These are phyloP conservation scores for Microcebus tavaratra DNA, from an alignment of 2,113 vertebrate species.

Conservation along the genomic window DNA sequence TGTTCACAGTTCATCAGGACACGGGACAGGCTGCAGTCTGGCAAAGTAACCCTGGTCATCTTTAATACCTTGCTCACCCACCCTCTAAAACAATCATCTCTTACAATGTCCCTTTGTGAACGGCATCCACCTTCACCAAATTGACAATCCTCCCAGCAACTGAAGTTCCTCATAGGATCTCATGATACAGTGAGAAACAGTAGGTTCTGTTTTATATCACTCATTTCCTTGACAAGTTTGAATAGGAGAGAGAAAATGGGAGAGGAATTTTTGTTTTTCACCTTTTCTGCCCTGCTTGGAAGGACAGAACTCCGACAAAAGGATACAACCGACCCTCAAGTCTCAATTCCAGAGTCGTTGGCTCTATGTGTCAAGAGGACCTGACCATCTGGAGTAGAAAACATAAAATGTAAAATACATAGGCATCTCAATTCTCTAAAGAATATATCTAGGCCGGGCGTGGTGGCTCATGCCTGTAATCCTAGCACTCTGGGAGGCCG, in stretches of 20 bases:
- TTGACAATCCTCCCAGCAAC: not conserved
- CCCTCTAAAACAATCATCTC: not conserved
- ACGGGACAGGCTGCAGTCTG: not conserved
- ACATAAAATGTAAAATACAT: not conserved
- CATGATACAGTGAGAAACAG: constrained; percentile 22
- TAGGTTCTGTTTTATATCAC: constrained; percentile 35
- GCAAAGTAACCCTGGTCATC: not conserved
- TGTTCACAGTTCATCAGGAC: not conserved
- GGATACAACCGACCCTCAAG: not conserved
- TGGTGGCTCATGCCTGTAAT: too few relatives aligned
- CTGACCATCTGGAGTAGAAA: not conserved
- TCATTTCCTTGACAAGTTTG: constrained; percentile 49
- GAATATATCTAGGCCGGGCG: not conserved
- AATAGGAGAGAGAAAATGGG: not conserved
- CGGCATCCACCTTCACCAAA: not conserved
- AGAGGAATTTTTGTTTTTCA: constrained; percentile 24
- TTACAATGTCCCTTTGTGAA: too few relatives aligned
- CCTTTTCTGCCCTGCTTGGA: not conserved
- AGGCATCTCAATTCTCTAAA: not conserved
- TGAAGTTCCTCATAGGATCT: not conserved
- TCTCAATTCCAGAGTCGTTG: not conserved
- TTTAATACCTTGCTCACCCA: not conserved
- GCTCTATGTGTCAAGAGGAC: not conserved
- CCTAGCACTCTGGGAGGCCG: too few relatives aligned
- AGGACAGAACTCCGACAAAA: not conserved